Conservation (phyloP, 2,888 invertebrate species). For the Eupeodes latifasciatus region DNA sequence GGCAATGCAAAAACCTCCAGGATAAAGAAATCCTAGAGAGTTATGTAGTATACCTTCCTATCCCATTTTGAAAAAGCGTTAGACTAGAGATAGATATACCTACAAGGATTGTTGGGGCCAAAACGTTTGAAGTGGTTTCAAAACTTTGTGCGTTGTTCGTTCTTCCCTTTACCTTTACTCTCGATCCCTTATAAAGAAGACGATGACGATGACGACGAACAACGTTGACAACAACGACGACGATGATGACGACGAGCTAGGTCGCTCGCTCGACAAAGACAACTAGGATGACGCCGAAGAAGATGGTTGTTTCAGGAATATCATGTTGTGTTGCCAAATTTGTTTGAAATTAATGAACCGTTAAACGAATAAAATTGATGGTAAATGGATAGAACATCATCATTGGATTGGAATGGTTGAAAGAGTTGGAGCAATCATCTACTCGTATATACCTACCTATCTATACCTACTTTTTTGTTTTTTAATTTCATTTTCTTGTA, state of each 20-base stretch:
- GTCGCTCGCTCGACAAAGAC: background rate
- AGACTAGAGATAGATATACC: background rate
- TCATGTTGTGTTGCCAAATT: slow-evolving; percentile 72
- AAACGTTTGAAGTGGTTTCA: slow-evolving; percentile 69
- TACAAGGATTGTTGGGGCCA: slow-evolving; percentile 1
- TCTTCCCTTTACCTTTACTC: background rate
- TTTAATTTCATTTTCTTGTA: background rate
- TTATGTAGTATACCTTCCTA: background rate
- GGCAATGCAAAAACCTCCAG: slow-evolving; percentile 26
- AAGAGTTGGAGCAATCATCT: slow-evolving; percentile 44
- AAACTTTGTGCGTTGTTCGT: slow-evolving; percentile 34
- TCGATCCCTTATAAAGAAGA: too few species aligned
- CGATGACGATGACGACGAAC: background rate
- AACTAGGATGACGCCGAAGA: background rate
- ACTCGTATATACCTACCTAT: background rate
- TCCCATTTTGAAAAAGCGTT: slow-evolving; percentile 15
- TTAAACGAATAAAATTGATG: slow-evolving; percentile 74
- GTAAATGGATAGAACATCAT: slow-evolving; percentile 67
- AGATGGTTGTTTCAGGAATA: slow-evolving; percentile 62
- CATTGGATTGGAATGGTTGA: slow-evolving; percentile 54
- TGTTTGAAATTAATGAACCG: slow-evolving; percentile 74
- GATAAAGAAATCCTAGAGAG: slow-evolving; percentile 33
- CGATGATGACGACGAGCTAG: background rate
- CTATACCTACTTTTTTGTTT: background rate
- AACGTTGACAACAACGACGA: background rate